phyloP scores from a whole-genome alignment of 2,888 invertebrate species.

The Pardosa pseudoannulata region DNA sequence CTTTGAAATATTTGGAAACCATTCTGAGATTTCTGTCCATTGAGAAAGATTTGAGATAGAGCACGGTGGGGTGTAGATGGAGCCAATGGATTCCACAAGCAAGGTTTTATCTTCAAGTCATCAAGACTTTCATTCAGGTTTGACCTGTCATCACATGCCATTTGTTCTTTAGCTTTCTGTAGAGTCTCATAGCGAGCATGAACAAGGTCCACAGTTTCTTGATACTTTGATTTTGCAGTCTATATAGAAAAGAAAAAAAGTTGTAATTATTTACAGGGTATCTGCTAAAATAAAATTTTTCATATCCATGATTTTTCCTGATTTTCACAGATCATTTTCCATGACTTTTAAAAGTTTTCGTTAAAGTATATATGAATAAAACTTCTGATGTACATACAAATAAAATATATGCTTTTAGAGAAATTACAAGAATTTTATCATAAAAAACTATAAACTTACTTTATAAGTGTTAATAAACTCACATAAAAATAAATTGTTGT shows the following conservation, averaged over 20 bases:
- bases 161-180: constrained; percentile 74
- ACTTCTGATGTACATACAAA: no score
- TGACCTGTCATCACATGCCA: constrained; percentile 23
- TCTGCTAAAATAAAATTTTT: no score
- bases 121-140: constrained; percentile 40
- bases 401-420: no score
- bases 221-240: constrained; percentile 79
- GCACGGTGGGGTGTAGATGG: constrained; percentile 32
- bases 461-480: no score
- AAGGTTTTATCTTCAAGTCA: constrained; percentile 53
- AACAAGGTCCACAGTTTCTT: constrained; percentile 79
- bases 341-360: no score
- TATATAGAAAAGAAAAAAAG: constrained; percentile 69
- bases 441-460: no score
- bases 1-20: constrained; percentile 27
- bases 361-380: no score
- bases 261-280: no score
- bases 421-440: no score
- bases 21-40: constrained; percentile 18
- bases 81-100: constrained; percentile 49
- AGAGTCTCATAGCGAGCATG: constrained; percentile 76
- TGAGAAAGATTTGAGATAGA: constrained; percentile 36
- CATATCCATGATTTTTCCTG: no score
- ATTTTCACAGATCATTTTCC: no score
- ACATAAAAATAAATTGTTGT: no score